Evolutionary conservation across 2,797 vertebrate species (phyloP).

Genomic region (Intellagama lesueurii): DNA sequence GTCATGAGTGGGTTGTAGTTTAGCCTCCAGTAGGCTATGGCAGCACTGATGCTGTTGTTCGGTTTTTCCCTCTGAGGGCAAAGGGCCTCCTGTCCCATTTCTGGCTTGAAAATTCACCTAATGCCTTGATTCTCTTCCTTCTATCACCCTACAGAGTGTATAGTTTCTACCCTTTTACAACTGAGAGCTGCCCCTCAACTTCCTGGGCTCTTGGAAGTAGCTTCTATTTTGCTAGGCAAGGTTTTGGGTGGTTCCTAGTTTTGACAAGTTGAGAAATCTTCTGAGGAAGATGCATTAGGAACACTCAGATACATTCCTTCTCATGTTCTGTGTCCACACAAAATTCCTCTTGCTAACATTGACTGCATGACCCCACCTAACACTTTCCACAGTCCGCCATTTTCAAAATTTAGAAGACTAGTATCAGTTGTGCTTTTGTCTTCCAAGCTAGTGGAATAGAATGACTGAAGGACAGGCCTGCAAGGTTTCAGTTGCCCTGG

Average conservation of each 20-base stretch:
- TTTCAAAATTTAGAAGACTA: too few species aligned
- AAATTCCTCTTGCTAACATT: background rate
- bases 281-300: background rate
- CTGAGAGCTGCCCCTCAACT: background rate
- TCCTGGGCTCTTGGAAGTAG: background rate
- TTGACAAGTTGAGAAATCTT: background rate
- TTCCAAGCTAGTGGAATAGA: constrained; percentile 43
- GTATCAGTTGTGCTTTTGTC: too few species aligned
- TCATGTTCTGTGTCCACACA: background rate
- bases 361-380: background rate
- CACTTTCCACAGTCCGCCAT: too few species aligned
- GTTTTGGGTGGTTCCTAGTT: background rate
- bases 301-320: background rate
- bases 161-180: background rate
- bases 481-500: too few species aligned
- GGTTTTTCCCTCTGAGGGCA: background rate
- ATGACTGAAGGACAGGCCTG: too few species aligned
- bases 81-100: background rate
- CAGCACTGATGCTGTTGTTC: too few species aligned
- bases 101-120: background rate
- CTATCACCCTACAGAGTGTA: background rate
- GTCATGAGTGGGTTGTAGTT: background rate
- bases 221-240: background rate
- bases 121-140: background rate
- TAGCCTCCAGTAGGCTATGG: too few species aligned